A percentile compares a stretch with the other conserved stretches of the same genome.
phyloP scores from a whole-genome alignment of 2,113 vertebrate genomes.

The Neodon shergylaensis region DNA sequence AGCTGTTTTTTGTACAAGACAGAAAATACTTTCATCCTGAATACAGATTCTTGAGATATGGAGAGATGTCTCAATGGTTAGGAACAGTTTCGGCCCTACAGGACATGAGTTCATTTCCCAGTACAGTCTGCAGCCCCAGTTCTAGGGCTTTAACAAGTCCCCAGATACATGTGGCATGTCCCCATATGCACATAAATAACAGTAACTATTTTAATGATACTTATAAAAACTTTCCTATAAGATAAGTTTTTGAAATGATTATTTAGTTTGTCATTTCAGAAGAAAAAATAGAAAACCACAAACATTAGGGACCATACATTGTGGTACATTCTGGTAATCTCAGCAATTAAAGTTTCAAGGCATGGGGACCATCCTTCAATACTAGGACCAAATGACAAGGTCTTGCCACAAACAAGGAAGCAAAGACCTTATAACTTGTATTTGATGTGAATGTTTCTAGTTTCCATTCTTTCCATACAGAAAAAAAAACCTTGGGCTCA shows the following conservation, averaged over 20 bases:
- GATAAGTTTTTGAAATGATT: neutral
- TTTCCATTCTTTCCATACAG: neutral
- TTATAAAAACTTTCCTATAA: neutral
- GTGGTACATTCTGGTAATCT: neutral
- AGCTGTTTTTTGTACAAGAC: neutral
- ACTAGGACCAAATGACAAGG: no score
- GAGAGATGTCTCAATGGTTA: neutral
- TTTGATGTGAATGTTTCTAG: neutral
- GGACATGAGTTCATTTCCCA: neutral
- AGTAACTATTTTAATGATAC: neutral
- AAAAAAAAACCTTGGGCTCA: neutral
- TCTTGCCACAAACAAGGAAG: neutral
- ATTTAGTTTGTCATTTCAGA: neutral
- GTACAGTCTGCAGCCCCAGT: neutral
- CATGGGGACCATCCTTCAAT: neutral
- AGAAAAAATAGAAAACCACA: neutral
- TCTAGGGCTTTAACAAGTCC: no score
- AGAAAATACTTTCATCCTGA: neutral
- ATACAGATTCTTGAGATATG: neutral
- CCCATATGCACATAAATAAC: neutral
- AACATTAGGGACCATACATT: neutral
- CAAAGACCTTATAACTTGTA: neutral
- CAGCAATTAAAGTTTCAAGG: neutral
- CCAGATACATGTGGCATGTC: neutral
- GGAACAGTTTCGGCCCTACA: neutral